These are phyloP conservation scores for Sander vitreus DNA, from an alignment of 2,113 vertebrate species.

Conservation along the genomic window DNA sequence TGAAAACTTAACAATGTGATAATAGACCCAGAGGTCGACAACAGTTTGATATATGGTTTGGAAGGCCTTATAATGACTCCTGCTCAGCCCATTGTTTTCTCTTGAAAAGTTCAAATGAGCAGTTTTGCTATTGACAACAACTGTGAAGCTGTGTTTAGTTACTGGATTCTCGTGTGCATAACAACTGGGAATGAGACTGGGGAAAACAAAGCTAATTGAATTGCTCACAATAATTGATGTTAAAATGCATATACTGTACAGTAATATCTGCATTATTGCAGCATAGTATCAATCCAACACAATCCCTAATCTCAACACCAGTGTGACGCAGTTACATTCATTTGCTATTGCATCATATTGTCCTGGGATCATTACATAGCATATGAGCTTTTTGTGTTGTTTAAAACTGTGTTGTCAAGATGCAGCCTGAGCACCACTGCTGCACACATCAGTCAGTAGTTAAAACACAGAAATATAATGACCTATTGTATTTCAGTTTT, in stretches of 20 bases:
- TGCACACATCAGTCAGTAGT: background rate
- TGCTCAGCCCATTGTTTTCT: constrained; percentile 37
- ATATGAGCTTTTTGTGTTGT: constrained; percentile 8
- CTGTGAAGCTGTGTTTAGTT: constrained; percentile 21
- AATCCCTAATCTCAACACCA: background rate
- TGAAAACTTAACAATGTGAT: constrained; percentile 63
- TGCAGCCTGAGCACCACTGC: background rate
- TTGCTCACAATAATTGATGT: constrained; percentile 1
- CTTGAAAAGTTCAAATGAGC: constrained; percentile 36
- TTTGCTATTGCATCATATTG: constrained; percentile 12
- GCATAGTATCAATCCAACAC: background rate
- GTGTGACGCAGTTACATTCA: constrained; percentile 9
- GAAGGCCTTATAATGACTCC: constrained; percentile 23
- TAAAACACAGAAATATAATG: background rate
- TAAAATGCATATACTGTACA: constrained; percentile 1
- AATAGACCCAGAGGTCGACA: constrained; percentile 55
- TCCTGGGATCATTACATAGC: background rate
- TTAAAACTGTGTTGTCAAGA: background rate
- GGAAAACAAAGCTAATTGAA: constrained; percentile 31
- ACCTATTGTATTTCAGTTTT: background rate
- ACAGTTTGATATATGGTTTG: constrained; percentile 48
- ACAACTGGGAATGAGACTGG: constrained; percentile 15
- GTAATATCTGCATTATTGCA: background rate
- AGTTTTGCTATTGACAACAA: constrained; percentile 34
- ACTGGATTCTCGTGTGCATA: constrained; percentile 24